Base-by-base conservation (phyloP, 2,888 invertebrate genomes). In the Chydorus sphaericus region DNA sequence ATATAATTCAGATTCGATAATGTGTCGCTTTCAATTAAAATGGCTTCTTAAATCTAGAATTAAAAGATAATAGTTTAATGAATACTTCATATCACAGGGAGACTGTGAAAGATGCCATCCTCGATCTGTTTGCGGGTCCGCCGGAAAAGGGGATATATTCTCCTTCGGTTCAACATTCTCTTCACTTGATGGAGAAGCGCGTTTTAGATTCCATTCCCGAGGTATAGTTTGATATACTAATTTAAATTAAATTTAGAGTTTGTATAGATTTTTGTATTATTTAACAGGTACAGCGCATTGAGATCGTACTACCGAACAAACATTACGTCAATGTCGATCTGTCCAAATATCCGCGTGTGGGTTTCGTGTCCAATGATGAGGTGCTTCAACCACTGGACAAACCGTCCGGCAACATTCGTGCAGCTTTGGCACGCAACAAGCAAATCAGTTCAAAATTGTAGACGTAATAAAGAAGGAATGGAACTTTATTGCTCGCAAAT, bases 221-320 rank as follows among this genome's bases (percentile, higher is more conserved):
- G 77, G 83, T 83, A 71, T 66, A 30, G 20, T 30, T 59, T 23
- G n/a, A 31, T 18, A 20, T 20, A 14, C 3, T 14, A 7, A 54
- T 39, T 50, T 23, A 26, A 26, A 2, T 23, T 14, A 26, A 10
- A 14, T 48, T 8, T 26, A 30, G 29, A 10, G 48, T 50, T 29
- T 50, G n/a, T n/a, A n/a, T 50, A 49, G 5, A n/a, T 50, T 18
- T 31, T 14, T 36, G 55, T 62, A 56, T 31, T 57, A 58, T 51
- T 59, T 66, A 63, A 49, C 73, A 84, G 80, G 77, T 85, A 48
- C 72, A 73, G 4, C 78, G 78, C 66, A 80, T 85, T 53, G 79
- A 80, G 62, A 83, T 85, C 80, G 76, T 77, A 58, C 81, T 86
- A 80, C 86, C 87, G 1, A 87, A 87, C 69, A 85, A 83, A 63